Percentiles rank a stretch among this genome's conserved stretches.
phyloP scores from a whole-genome alignment of 2,113 vertebrate species.

The Colistium nudipinnis region DNA sequence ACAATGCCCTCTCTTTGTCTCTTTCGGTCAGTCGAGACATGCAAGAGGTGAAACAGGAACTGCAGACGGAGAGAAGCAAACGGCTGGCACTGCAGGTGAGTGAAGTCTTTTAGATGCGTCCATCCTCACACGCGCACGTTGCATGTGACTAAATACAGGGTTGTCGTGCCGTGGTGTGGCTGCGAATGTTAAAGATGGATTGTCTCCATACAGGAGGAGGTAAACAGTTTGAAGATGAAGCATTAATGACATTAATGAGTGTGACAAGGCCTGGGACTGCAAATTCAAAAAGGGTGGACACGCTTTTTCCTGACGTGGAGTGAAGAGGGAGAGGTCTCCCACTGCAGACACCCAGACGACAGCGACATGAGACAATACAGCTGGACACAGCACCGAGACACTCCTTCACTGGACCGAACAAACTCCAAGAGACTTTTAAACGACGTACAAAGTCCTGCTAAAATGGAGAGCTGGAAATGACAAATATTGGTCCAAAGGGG shows the following conservation, averaged over 20 bases:
- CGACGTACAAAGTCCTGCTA: constrained; percentile 7
- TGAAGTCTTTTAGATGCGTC: constrained; percentile 17
- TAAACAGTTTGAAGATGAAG: constrained; percentile 66
- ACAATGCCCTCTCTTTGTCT: constrained; percentile 29
- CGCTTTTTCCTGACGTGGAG: constrained; percentile 24
- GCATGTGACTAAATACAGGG: neutral
- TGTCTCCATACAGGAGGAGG: constrained; percentile 72
- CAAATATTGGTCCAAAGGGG: constrained; percentile 7
- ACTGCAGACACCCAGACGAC: neutral
- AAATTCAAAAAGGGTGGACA: constrained; percentile 24
- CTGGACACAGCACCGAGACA: neutral
- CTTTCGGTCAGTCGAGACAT: constrained; percentile 76
- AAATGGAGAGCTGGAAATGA: constrained; percentile 43
- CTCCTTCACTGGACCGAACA: neutral
- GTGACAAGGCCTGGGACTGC: neutral
- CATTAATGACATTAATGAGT: constrained; percentile 43
- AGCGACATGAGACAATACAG: constrained; percentile 3
- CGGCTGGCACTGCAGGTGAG: constrained; percentile 76
- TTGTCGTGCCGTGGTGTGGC: neutral
- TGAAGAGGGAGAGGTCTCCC: neutral
- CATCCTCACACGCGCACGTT: neutral
- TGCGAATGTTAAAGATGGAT: neutral
- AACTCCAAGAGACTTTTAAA: constrained; percentile 18
- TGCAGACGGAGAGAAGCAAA: constrained; percentile 76
- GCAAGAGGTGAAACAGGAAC: constrained; percentile 81